These are phyloP conservation scores for Folsomia manolachei DNA, from an alignment of 2,888 invertebrate genomes.

Conservation along the genomic window DNA sequence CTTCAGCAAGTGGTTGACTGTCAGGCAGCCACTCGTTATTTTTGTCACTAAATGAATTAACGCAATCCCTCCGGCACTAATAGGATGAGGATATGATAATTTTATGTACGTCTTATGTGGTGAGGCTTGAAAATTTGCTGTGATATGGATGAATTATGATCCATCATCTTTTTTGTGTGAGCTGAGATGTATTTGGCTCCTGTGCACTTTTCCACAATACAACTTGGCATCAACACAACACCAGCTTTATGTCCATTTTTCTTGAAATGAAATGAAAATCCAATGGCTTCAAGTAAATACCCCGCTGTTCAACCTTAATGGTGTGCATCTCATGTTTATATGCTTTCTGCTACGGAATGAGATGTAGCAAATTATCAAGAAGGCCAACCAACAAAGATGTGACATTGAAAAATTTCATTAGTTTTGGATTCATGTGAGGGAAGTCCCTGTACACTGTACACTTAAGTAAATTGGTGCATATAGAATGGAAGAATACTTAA, in stretches of 20 bases:
- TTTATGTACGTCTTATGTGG: too few species aligned
- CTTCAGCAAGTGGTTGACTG: conserved; percentile 20
- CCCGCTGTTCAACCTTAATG: neutral
- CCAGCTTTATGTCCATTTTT: neutral
- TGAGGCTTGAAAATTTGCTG: neutral
- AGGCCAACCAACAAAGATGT: neutral
- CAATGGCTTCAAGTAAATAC: too few species aligned
- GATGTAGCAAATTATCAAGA: neutral
- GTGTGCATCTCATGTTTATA: neutral
- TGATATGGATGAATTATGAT: neutral
- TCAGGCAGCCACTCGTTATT: neutral
- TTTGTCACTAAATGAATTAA: conserved; percentile 7
- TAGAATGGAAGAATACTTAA: too few species aligned
- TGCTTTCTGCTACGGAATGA: neutral
- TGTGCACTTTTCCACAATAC: conserved; percentile 1
- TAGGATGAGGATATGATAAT: neutral
- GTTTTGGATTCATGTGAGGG: too few species aligned
- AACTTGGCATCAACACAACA: conserved; percentile 4
- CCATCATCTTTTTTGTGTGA: neutral
- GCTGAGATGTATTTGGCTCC: neutral
- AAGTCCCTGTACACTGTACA: too few species aligned
- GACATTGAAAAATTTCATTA: neutral
- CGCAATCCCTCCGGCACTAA: neutral
- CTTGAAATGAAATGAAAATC: neutral
- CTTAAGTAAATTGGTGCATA: too few species aligned